Conservation (phyloP, 2,113 vertebrate species). For the Datnioides undecimradiatus region DNA sequence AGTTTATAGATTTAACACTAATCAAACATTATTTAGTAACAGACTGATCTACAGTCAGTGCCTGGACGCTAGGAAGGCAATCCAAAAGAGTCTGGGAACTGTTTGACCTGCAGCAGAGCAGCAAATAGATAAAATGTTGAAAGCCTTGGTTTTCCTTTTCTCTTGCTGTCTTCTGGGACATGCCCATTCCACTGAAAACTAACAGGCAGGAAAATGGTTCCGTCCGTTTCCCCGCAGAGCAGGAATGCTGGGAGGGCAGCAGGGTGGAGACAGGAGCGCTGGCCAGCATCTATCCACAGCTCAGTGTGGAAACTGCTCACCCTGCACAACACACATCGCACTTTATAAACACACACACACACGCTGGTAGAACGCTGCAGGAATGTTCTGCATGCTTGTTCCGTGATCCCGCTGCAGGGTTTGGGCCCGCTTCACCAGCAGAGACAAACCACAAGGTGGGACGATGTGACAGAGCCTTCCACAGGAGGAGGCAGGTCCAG, state of each 20-base stretch:
- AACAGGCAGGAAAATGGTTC: background rate
- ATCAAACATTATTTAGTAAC: background rate
- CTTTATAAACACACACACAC: slow-evolving; percentile 2
- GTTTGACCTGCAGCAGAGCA: too few species aligned
- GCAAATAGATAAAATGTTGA: too few species aligned
- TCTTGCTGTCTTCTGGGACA: background rate
- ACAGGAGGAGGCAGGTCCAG: background rate
- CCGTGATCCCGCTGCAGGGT: background rate
- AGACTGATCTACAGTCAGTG: background rate
- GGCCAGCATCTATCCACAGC: background rate
- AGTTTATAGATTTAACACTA: background rate
- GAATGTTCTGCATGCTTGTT: slow-evolving; percentile 30
- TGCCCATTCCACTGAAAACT: background rate
- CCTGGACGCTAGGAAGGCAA: background rate
- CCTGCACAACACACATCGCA: slow-evolving; percentile 3
- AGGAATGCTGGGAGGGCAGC: slow-evolving; percentile 12
- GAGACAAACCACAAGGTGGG: background rate
- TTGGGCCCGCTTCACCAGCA: background rate
- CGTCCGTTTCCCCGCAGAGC: slow-evolving; percentile 10
- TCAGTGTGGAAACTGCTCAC: background rate
- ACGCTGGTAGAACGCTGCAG: slow-evolving; percentile 3
- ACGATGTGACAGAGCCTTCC: background rate
- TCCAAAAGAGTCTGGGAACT: too few species aligned
- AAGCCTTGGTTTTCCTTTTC: background rate
- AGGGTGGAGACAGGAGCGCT: background rate